These are phyloP conservation scores for Percina caprodes DNA, from an alignment of 2,113 vertebrate species.

Conservation along the genomic window DNA sequence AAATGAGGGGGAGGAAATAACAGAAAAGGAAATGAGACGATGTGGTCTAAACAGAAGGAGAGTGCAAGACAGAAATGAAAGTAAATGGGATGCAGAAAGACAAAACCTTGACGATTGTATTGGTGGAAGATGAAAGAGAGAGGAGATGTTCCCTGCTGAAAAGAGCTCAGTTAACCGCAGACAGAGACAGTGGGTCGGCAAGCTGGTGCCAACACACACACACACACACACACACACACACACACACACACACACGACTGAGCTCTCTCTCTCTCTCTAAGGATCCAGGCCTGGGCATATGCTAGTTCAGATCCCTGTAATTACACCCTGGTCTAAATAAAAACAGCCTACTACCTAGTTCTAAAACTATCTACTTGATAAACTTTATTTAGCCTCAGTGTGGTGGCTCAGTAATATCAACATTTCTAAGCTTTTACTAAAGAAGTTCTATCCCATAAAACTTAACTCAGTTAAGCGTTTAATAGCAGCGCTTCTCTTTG, in stretches of 20 bases:
- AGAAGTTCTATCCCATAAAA: too few relatives aligned
- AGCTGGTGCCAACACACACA: constrained; percentile 63
- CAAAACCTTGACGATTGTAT: neutral
- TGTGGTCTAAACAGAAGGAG: neutral
- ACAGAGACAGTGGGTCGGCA: constrained; percentile 72
- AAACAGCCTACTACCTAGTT: constrained; percentile 18
- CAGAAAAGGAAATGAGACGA: constrained; percentile 6
- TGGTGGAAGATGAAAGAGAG: constrained; percentile 10
- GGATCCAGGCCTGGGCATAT: constrained; percentile 51
- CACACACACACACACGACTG: constrained; percentile 12
- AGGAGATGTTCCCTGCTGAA: constrained; percentile 46
- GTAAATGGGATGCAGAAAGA: constrained; percentile 22
- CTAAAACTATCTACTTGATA: too few relatives aligned
- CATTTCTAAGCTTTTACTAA: too few relatives aligned
- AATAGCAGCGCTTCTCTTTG: too few relatives aligned
- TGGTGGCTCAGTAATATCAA: too few relatives aligned
- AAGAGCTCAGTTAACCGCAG: constrained; percentile 75
- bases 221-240: constrained; percentile 20
- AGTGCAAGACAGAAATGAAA: neutral
- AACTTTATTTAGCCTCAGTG: neutral
- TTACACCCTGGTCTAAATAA: constrained; percentile 57
- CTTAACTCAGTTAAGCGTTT: too few relatives aligned
- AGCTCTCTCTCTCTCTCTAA: constrained; percentile 39
- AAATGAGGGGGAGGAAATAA: constrained; percentile 6
- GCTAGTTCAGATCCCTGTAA: constrained; percentile 60